Base-by-base conservation (phyloP, 2,888 invertebrate species). In the Sceliomorpha sp. region DNA sequence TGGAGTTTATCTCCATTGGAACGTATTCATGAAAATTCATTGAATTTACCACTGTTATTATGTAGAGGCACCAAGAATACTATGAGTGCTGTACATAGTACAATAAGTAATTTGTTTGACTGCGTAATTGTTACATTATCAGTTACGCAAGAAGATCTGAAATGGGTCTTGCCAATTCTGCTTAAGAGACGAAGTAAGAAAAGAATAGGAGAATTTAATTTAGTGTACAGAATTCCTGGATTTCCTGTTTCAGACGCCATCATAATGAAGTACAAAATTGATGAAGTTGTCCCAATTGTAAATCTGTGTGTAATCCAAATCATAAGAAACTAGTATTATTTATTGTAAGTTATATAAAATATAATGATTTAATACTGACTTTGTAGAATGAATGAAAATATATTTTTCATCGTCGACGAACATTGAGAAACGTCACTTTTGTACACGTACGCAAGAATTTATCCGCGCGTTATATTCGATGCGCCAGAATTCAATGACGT, bases 61-160 rank as follows among this genome's bases (percentile, higher is more conserved):
- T 87, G 86, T 53, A 75, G 81, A 50, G 88, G 88, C n/a, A 79
- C 78, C 4, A 50, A 50, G 20, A 78, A 50, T 31, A 73, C 81
- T 7, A 83, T 80, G 47, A 69, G 73, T 2, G 75, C 76, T 1
- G 83, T 87, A 3, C 84, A 88, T 50, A 36, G 53, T n/a, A 73
- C 76, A 2, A 58, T 88, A 17, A 45, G 64, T 14, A 78, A 72
- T 13, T 82, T 87, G 79, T 88, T 88, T 64, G 88, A 88, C 55
- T 87, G 88, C 20, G 73, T 75, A 17, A 68, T 87, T 17, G 69
- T 82, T 14, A 29, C 75, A 3, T 32, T 87, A 24, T 62, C 80
- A 2, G 70, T 76, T 1, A 76, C 58, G 2, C 73, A 81, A 5
- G 77, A 82, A 14, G 88, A 87, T 63, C 77, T 88, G 0, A 70